Conservation (phyloP, 2,888 invertebrate genomes). For the Ophonus ardosiacus region DNA sequence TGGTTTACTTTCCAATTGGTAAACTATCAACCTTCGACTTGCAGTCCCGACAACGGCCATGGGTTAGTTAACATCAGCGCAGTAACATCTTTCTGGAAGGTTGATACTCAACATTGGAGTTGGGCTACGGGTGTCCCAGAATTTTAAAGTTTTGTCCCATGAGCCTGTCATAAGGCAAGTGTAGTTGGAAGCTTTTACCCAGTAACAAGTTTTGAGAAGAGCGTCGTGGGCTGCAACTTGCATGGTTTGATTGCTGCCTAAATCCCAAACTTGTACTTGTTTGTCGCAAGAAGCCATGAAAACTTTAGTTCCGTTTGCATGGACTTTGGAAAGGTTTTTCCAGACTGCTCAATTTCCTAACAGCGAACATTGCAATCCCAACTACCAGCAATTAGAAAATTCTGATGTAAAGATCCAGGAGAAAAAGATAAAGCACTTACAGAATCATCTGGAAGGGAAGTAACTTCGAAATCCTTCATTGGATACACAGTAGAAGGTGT, state of each 20-base stretch:
- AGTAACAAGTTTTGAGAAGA: conserved; percentile 97
- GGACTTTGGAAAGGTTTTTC: conserved; percentile 97
- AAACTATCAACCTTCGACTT: conserved; percentile 92
- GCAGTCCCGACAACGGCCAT: conserved; percentile 99
- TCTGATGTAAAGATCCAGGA: conserved; percentile 91
- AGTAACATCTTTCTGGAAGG: conserved; percentile 96
- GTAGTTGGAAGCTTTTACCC: conserved; percentile 97
- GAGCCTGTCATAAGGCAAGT: conserved; percentile 99
- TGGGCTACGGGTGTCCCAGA: conserved; percentile 97
- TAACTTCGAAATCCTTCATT: conserved; percentile 94
- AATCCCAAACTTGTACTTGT: conserved; percentile 95
- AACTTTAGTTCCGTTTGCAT: conserved; percentile 94
- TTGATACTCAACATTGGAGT: conserved; percentile 93
- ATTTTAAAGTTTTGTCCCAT: conserved; percentile 99
- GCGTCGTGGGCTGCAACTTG: conserved; percentile 97
- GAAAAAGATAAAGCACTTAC: conserved; percentile 96
- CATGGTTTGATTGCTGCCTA: conserved; percentile 91
- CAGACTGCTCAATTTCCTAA: conserved; percentile 95
- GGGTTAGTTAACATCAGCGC: conserved; percentile 98
- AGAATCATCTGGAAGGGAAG: conserved; percentile 97
- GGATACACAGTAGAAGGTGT: conserved; percentile 82
- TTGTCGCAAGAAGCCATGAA: conserved; percentile 96
- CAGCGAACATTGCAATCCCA: conserved; percentile 96
- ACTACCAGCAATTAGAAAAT: conserved; percentile 94
- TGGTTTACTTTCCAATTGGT: conserved; percentile 95